These are phyloP conservation scores for Nymphalis c-album DNA, from an alignment of 2,888 invertebrate species.

Conservation along the genomic window DNA sequence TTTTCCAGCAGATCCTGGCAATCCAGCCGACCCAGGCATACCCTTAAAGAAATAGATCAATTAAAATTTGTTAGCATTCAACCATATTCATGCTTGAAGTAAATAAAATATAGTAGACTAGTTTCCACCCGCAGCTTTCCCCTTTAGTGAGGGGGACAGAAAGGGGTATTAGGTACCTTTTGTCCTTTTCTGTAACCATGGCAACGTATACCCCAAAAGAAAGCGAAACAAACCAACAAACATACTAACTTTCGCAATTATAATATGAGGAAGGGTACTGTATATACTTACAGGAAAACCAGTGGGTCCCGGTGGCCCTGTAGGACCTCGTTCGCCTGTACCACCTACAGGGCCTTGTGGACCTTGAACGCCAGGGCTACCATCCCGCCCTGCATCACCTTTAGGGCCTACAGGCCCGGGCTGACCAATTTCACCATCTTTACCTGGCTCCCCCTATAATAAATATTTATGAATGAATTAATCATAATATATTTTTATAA, in stretches of 20 bases:
- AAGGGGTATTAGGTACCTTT: no score
- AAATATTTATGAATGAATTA: not conserved
- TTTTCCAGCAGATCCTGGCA: constrained; percentile 88
- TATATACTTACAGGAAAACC: constrained; percentile 86
- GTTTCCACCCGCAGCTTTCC: no score
- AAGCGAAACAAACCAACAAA: no score
- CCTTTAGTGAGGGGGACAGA: no score
- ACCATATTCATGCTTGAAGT: no score
- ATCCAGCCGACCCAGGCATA: constrained; percentile 87
- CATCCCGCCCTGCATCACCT: constrained; percentile 90
- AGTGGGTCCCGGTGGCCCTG: constrained; percentile 88
- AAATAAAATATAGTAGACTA: no score
- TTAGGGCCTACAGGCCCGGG: constrained; percentile 89
- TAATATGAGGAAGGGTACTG: no score
- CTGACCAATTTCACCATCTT: constrained; percentile 89
- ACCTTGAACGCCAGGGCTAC: constrained; percentile 87
- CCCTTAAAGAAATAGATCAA: constrained; percentile 68
- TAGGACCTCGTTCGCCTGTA: constrained; percentile 88
- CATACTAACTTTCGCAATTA: no score
- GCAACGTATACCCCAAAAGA: no score
- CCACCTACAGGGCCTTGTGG: constrained; percentile 86
- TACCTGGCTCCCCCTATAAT: constrained; percentile 87
- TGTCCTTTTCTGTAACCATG: no score
- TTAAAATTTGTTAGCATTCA: not conserved
- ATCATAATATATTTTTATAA: no score